phyloP scores from a whole-genome alignment of 1,140 invertebrate genomes.

The Drosophila repletoides region DNA sequence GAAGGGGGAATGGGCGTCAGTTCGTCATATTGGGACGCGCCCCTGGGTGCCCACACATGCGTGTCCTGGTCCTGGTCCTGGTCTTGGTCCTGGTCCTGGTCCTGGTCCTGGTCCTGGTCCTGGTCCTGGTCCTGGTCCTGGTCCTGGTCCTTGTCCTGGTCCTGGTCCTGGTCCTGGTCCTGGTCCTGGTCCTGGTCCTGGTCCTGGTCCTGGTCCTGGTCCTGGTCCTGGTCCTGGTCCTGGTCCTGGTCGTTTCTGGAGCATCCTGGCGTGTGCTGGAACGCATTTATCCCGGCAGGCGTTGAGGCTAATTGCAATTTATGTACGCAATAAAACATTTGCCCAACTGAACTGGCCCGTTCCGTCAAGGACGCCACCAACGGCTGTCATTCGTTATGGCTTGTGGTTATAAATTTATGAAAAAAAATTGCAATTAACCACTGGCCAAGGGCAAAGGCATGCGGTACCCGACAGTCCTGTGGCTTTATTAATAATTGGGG shows the following conservation, averaged over 20 bases:
- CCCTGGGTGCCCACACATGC: slow-evolving; percentile 58
- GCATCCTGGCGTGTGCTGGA: slow-evolving; percentile 29
- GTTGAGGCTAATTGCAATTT: slow-evolving; percentile 75
- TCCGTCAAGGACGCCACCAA: slow-evolving; percentile 19
- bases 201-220: no score
- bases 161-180: no score
- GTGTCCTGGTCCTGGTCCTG: no score
- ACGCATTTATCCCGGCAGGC: slow-evolving; percentile 71
- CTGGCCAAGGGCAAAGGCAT: not conserved
- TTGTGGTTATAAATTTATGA: slow-evolving; percentile 78
- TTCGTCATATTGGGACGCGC: slow-evolving; percentile 53
- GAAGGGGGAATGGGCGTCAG: slow-evolving; percentile 38
- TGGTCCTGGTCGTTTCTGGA: no score
- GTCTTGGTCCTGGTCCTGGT: no score
- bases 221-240: no score
- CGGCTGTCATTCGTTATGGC: slow-evolving; percentile 53
- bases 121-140: no score
- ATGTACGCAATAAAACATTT: slow-evolving; percentile 80
- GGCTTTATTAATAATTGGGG: slow-evolving; percentile 71
- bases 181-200: no score
- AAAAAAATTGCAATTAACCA: slow-evolving; percentile 56
- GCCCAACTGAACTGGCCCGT: slow-evolving; percentile 49
- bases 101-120: no score
- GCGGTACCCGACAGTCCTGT: slow-evolving; percentile 16
- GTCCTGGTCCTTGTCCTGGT: no score